A percentile compares a stretch with the other conserved stretches of the same genome.
phyloP scores from a whole-genome alignment of 2,113 vertebrate genomes.

The Limnothrissa miodon region DNA sequence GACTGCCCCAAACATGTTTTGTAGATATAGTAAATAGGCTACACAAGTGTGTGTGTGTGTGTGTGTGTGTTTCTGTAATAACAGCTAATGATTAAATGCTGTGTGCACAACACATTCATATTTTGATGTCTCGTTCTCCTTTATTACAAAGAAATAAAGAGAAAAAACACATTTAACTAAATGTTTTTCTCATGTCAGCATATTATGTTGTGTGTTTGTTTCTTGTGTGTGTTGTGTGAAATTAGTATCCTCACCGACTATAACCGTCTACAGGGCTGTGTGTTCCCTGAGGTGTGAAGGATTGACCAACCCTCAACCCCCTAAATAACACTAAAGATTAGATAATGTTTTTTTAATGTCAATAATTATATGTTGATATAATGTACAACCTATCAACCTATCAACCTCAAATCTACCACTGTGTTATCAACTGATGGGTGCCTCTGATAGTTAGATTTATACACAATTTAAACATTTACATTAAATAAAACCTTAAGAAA shows the following conservation, averaged over 20 bases:
- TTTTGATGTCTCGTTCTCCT: neutral
- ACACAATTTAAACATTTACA: too few species aligned
- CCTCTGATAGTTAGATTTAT: too few species aligned
- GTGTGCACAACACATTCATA: neutral
- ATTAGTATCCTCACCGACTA: conserved; percentile 2
- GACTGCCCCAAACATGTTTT: neutral
- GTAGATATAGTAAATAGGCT: neutral
- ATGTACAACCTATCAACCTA: too few species aligned
- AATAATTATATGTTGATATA: too few species aligned
- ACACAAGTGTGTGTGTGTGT: too few species aligned
- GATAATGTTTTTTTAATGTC: too few species aligned
- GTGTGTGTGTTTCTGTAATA: neutral
- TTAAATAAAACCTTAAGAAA: too few species aligned
- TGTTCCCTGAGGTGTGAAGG: neutral
- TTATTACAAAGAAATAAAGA: neutral
- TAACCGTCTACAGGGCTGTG: neutral
- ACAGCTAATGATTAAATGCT: neutral
- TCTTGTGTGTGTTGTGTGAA: neutral
- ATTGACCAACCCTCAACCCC: neutral
- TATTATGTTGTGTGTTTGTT: neutral
- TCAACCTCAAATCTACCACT: too few species aligned
- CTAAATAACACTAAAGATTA: too few species aligned
- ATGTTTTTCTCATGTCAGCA: neutral
- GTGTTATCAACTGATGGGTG: too few species aligned
- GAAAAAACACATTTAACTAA: neutral